phyloP scores from a whole-genome alignment of 2,113 vertebrate species.

The Xenopus laevis region DNA sequence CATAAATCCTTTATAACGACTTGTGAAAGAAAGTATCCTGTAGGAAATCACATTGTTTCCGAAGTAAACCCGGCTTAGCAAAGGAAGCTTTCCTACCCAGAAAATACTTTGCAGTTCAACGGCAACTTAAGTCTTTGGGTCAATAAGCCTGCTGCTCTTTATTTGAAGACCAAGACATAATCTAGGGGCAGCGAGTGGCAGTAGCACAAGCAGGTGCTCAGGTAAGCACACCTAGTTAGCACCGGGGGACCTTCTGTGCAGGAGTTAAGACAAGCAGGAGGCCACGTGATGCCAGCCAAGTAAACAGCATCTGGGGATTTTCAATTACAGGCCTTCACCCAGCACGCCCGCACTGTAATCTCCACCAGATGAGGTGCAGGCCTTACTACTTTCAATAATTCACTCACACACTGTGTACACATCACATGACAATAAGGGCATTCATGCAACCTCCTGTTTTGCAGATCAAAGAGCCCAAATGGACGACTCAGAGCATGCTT shows the following conservation, averaged over 20 bases:
- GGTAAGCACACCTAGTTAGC: too few relatives aligned
- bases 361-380: slow-evolving; percentile 83
- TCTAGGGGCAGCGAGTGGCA: slow-evolving; percentile 61
- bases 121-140: slow-evolving; percentile 70
- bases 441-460: slow-evolving; percentile 91
- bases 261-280: slow-evolving; percentile 65
- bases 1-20: not conserved
- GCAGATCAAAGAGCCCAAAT: slow-evolving; percentile 93
- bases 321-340: slow-evolving; percentile 77
- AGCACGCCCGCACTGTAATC: slow-evolving; percentile 85
- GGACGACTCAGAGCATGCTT: slow-evolving; percentile 90
- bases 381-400: slow-evolving; percentile 92
- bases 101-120: slow-evolving; percentile 66
- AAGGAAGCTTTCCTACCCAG: slow-evolving; percentile 57
- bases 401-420: slow-evolving; percentile 80
- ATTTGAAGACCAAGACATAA: slow-evolving; percentile 65
- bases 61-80: slow-evolving; percentile 34
- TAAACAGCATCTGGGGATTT: slow-evolving; percentile 87
- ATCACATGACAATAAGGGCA: slow-evolving; percentile 97
- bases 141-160: slow-evolving; percentile 63
- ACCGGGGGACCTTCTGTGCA: too few relatives aligned
- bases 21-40: too few relatives aligned
- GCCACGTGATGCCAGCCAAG: slow-evolving; percentile 78
- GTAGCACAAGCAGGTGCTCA: slow-evolving; percentile 69
- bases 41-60: not conserved